Evolutionary conservation across 2,888 invertebrate genomes (phyloP).

Genomic region (Latheticus oryzae): DNA sequence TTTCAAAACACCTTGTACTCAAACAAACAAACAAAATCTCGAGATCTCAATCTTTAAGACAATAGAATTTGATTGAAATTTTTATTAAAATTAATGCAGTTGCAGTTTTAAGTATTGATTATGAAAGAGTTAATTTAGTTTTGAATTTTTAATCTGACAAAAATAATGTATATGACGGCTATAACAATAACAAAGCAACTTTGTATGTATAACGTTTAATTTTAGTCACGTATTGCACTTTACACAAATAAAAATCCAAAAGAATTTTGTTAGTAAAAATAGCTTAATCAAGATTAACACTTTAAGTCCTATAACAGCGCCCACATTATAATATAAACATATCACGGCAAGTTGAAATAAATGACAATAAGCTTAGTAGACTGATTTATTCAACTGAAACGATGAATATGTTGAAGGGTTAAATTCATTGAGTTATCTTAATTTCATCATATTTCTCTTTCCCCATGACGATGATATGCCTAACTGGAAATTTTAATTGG

Average conservation of each 20-base stretch:
- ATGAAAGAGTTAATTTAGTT: too few species aligned
- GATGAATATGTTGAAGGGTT: conserved; percentile 33
- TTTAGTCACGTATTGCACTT: conserved; percentile 39
- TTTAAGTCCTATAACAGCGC: conserved; percentile 36
- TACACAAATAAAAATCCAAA: conserved; percentile 31
- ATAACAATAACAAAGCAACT: conserved; percentile 10
- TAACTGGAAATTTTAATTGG: conserved; percentile 31
- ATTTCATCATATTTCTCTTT: conserved; percentile 24
- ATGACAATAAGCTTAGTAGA: conserved; percentile 43
- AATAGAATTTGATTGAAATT: too few species aligned
- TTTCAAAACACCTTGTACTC: too few species aligned
- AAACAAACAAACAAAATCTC: too few species aligned
- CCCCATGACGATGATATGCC: conserved; percentile 8
- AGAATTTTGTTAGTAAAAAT: conserved; percentile 38
- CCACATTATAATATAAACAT: conserved; percentile 50
- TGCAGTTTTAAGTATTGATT: too few species aligned
- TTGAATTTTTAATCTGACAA: too few species aligned
- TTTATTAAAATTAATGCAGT: too few species aligned
- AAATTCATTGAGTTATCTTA: conserved; percentile 37
- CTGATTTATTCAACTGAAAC: conserved; percentile 29
- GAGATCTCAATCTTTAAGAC: too few species aligned
- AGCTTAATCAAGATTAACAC: conserved; percentile 42
- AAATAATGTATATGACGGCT: conserved; percentile 16
- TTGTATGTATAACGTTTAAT: conserved; percentile 12
- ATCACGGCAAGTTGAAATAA: conserved; percentile 50